These are phyloP conservation scores for Danio aesculapii DNA, from an alignment of 2,797 vertebrate species.

Conservation along the genomic window DNA sequence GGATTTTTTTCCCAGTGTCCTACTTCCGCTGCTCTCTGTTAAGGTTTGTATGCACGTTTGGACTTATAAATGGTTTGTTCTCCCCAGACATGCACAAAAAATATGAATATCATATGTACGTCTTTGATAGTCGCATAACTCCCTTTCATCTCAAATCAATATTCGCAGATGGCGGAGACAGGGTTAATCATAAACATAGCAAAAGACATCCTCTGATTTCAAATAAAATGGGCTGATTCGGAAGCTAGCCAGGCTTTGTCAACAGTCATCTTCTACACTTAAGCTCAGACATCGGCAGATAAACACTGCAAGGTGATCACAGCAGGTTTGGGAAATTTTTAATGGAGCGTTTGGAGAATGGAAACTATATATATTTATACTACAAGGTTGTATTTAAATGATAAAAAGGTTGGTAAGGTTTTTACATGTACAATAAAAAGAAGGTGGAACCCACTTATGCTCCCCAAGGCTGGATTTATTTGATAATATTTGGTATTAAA, in stretches of 20 bases:
- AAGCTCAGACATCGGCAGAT: constrained; percentile 20
- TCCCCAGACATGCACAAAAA: constrained; percentile 26
- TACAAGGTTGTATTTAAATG: too few relatives aligned
- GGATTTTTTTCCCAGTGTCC: constrained; percentile 15
- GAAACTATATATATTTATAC: background rate
- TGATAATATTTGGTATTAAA: too few relatives aligned
- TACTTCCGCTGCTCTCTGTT: constrained; percentile 30
- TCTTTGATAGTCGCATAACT: constrained; percentile 41
- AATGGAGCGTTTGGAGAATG: background rate
- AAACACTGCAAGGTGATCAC: constrained; percentile 6
- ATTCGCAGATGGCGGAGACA: constrained; percentile 30
- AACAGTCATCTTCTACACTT: constrained; percentile 23
- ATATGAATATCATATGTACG: constrained; percentile 21
- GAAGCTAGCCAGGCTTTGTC: constrained; percentile 11
- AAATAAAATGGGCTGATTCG: constrained; percentile 28
- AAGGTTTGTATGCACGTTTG: background rate
- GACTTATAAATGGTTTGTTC: background rate
- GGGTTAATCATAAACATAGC: constrained; percentile 52
- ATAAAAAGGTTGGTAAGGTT: background rate
- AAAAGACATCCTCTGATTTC: constrained; percentile 13
- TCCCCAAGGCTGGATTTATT: background rate
- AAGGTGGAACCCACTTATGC: too few relatives aligned
- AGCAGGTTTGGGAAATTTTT: constrained; percentile 7
- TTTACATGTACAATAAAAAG: too few relatives aligned
- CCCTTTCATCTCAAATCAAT: constrained; percentile 55